A percentile compares a stretch with the other conserved stretches of the same genome.
Evolutionary conservation across 2,113 vertebrate species (phyloP).

Genomic region (Corynorhinus townsendii): DNA sequence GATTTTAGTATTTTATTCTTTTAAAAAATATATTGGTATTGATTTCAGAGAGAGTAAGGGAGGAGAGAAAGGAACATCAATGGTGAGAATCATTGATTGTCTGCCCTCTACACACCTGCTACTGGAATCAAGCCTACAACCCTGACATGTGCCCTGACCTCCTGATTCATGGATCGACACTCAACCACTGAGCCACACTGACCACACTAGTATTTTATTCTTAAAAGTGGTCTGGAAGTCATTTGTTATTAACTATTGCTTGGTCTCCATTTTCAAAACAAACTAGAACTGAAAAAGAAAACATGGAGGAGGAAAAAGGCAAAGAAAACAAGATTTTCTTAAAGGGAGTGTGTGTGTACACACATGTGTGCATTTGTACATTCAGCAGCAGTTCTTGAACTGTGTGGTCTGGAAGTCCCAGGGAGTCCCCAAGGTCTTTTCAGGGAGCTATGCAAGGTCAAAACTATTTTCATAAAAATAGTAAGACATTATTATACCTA

Average conservation of each 20-base stretch:
- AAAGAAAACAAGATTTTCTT: background rate
- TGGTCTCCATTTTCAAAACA: too few species aligned
- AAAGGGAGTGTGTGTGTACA: background rate
- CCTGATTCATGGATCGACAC: too few species aligned
- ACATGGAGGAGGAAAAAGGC: background rate
- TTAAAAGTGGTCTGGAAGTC: background rate
- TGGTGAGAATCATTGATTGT: too few species aligned
- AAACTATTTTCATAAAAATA: constrained; percentile 36
- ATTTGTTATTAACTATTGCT: too few species aligned
- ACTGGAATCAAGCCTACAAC: too few species aligned
- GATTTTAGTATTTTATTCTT: background rate
- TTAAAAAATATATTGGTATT: too few species aligned
- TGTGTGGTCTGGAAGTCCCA: background rate
- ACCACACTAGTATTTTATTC: background rate
- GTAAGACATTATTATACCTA: background rate
- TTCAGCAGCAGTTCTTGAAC: background rate
- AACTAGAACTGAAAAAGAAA: background rate
- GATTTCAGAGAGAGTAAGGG: too few species aligned
- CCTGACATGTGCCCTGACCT: too few species aligned
- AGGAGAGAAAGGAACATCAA: too few species aligned
- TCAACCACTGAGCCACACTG: too few species aligned
- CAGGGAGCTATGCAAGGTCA: background rate
- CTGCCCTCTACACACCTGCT: too few species aligned
- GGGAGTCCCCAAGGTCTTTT: background rate
- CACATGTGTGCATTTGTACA: rapidly evolving